A percentile compares a stretch with the other conserved stretches of the same genome.
Evolutionary conservation across 2,888 invertebrate genomes (phyloP).

Genomic region (Pristionchus japonicus): DNA sequence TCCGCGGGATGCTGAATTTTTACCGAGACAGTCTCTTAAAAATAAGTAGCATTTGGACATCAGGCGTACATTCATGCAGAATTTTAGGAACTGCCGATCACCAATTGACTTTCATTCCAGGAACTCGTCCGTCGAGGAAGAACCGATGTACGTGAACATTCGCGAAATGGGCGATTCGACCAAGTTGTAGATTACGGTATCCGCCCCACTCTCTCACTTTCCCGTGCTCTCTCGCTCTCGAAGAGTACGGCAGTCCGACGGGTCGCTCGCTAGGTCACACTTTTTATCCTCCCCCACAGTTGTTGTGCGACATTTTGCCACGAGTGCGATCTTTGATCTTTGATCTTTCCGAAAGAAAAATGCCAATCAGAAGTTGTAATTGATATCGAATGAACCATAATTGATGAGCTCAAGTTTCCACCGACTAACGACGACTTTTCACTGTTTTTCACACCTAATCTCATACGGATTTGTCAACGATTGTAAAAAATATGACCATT

Average conservation of each 20-base stretch:
- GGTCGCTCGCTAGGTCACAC: slow-evolving; percentile 42
- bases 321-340: background rate
- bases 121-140: slow-evolving; percentile 23
- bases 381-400: background rate
- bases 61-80: too few species aligned
- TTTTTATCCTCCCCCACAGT: background rate
- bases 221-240: background rate
- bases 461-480: background rate
- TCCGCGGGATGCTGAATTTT: too few species aligned
- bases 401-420: slow-evolving; percentile 17
- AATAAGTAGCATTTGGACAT: too few species aligned
- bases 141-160: slow-evolving; percentile 45
- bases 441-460: background rate
- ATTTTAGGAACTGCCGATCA: background rate
- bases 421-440: background rate
- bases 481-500: background rate
- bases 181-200: slow-evolving; percentile 38
- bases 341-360: background rate
- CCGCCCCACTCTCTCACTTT: background rate
- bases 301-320: background rate
- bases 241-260: slow-evolving; percentile 28
- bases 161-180: slow-evolving; percentile 40
- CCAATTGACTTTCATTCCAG: background rate
- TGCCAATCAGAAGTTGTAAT: background rate
- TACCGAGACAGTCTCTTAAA: too few species aligned